phyloP scores from a whole-genome alignment of 2,888 invertebrate genomes.

The Adelognathus sp. region DNA sequence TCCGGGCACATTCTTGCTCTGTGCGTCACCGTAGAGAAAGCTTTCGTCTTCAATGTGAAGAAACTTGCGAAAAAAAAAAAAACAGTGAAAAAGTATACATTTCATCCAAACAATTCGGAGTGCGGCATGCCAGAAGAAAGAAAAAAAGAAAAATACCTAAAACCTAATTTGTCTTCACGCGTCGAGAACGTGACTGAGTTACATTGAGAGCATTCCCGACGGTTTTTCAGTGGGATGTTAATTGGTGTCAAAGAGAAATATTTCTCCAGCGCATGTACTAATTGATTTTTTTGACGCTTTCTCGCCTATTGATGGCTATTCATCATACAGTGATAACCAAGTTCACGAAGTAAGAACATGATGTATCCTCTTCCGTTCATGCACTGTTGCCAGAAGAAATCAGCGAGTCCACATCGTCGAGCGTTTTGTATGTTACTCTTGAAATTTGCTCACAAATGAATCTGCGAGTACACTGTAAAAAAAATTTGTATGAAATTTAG shows the following conservation, averaged over 20 bases:
- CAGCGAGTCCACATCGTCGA: not conserved
- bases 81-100: not conserved
- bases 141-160: not conserved
- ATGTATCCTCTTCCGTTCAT: not conserved
- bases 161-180: not conserved
- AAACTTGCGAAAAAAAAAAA: not conserved
- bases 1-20: conserved; percentile 22
- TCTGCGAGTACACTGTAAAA: no score
- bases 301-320: not conserved
- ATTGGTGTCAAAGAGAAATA: not conserved
- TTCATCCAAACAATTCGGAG: not conserved
- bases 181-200: not conserved
- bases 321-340: not conserved
- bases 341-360: not conserved
- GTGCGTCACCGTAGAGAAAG: conserved; percentile 13
- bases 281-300: not conserved
- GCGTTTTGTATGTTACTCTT: not conserved
- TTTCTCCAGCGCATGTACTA: not conserved
- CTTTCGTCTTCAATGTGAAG: not conserved
- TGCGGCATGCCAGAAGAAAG: not conserved
- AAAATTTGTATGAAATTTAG: no score
- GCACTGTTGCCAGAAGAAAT: not conserved
- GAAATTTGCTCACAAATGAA: not conserved
- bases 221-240: not conserved
- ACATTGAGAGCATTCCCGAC: not conserved